Evolutionary conservation across 1,140 invertebrate genomes (phyloP).

Genomic region (Drosophila nannoptera): DNA sequence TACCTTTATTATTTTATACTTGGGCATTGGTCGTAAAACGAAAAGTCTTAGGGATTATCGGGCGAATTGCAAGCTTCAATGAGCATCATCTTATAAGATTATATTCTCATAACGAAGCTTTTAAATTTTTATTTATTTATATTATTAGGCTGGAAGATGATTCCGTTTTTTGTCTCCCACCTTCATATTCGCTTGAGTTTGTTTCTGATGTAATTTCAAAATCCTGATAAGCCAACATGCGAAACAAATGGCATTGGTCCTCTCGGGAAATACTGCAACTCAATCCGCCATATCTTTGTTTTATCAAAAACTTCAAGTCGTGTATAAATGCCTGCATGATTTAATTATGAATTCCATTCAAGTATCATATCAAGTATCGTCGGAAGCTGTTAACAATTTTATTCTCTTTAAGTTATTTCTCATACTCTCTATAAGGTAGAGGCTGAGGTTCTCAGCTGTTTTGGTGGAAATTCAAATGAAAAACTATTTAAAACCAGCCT

Average conservation of each 20-base stretch:
- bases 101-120: slow-evolving; percentile 10
- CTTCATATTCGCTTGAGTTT: not conserved
- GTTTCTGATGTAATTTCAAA: not conserved
- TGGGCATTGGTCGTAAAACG: slow-evolving; percentile 28
- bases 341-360: not conserved
- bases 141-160: slow-evolving; percentile 14
- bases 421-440: no score
- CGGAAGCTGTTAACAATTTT: no score
- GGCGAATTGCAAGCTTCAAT: slow-evolving; percentile 53
- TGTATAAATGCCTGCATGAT: not conserved
- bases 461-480: not conserved
- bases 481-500: not conserved
- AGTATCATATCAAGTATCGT: no score
- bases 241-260: no score
- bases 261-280: no score
- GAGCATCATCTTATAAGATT: slow-evolving; percentile 15
- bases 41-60: slow-evolving; percentile 60
- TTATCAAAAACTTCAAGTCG: no score
- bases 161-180: slow-evolving; percentile 3
- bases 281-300: no score
- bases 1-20: slow-evolving; percentile 49
- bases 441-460: not conserved
- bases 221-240: not conserved
- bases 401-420: no score
- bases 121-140: slow-evolving; percentile 26